Evolutionary conservation across 2,888 invertebrate species (phyloP).

Genomic region (Agonopterix heracliana): DNA sequence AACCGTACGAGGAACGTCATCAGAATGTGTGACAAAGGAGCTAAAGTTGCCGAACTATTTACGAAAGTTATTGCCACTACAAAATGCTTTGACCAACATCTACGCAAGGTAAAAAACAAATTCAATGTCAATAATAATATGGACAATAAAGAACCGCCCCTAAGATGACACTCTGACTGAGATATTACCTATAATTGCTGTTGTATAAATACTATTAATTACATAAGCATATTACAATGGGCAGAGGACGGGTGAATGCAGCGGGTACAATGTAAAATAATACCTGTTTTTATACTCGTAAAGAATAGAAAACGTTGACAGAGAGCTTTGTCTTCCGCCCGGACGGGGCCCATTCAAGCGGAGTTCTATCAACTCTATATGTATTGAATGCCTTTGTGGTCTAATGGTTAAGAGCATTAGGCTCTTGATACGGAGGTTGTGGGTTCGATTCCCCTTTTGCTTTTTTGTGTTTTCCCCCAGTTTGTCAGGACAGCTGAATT

Average conservation of each 20-base stretch:
- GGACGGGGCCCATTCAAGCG: not conserved
- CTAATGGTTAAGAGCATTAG: no score
- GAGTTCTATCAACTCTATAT: not conserved
- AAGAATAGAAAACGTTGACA: no score
- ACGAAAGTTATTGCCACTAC: constrained; percentile 56
- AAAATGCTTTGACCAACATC: constrained; percentile 60
- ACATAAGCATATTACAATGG: not conserved
- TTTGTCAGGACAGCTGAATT: no score
- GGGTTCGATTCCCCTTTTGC: no score
- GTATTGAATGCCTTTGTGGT: no score
- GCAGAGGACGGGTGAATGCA: no score
- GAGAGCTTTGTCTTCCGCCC: not conserved
- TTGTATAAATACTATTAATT: not conserved
- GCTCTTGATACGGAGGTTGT: no score
- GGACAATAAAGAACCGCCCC: not conserved
- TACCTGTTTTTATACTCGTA: no score
- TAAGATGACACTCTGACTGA: not conserved
- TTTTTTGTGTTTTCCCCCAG: no score
- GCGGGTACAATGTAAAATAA: no score
- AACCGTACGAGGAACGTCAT: not conserved
- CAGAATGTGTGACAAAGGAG: constrained; percentile 32
- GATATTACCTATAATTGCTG: not conserved
- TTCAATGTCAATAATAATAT: not conserved
- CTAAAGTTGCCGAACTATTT: constrained; percentile 55
- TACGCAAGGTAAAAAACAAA: constrained; percentile 45